Conservation (phyloP, 2,113 vertebrate species). For the Anolis sagrei region DNA sequence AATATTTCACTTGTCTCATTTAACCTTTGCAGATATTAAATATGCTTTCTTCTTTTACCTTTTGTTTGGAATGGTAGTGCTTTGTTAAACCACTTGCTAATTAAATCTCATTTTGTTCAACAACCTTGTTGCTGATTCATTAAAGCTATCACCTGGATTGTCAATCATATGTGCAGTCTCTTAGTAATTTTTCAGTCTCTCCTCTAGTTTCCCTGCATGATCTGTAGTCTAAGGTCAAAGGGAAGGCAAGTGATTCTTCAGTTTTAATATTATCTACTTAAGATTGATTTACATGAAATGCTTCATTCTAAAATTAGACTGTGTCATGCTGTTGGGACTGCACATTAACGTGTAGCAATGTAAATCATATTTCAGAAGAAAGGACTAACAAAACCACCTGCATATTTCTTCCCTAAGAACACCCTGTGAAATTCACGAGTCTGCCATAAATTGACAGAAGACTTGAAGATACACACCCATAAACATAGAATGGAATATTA, state of each 20-base stretch:
- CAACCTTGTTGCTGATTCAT: background rate
- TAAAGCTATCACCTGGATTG: background rate
- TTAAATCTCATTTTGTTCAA: background rate
- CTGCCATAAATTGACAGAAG: too few species aligned
- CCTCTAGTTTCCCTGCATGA: background rate
- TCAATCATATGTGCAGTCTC: background rate
- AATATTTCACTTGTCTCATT: background rate
- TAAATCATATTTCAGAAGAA: too few species aligned
- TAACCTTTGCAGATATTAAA: background rate
- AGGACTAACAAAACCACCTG: too few species aligned
- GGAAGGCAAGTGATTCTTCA: slow-evolving; percentile 1
- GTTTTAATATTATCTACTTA: slow-evolving; percentile 31
- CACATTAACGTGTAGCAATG: background rate
- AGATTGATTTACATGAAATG: background rate
- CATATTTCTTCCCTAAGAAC: too few species aligned
- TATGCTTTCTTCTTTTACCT: background rate
- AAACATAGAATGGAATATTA: background rate
- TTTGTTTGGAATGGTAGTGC: background rate
- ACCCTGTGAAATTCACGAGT: too few species aligned
- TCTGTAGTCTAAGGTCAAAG: slow-evolving; percentile 21
- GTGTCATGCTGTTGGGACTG: background rate
- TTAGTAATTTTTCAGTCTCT: background rate
- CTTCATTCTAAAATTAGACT: slow-evolving; percentile 24
- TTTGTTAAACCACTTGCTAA: slow-evolving; percentile 36
- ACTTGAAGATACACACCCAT: too few species aligned